Evolutionary conservation across 2,113 vertebrate genomes (phyloP).

Genomic region (Haemorhous mexicanus): DNA sequence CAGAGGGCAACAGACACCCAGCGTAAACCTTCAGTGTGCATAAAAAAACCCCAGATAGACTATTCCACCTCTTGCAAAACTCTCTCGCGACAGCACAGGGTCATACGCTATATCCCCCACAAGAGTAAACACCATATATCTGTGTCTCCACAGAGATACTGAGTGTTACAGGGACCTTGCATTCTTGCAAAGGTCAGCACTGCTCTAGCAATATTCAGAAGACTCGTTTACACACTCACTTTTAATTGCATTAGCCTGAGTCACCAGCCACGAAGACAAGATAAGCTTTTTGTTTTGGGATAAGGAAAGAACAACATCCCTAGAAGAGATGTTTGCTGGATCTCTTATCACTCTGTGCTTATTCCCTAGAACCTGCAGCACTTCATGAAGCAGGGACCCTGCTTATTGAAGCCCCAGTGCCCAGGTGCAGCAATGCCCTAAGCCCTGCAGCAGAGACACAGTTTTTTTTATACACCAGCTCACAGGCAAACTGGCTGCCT

Average conservation of each 20-base stretch:
- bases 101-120: neutral
- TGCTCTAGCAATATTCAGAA: neutral
- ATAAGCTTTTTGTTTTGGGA: neutral
- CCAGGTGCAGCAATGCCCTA: neutral
- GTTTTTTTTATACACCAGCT: neutral
- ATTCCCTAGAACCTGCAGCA: neutral
- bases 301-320: neutral
- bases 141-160: neutral
- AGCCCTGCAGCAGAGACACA: rapidly evolving
- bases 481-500: neutral
- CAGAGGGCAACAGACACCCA: neutral
- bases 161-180: neutral
- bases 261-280: neutral
- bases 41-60: neutral
- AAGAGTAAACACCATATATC: neutral
- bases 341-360: neutral
- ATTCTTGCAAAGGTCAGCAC: conserved; percentile 20
- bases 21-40: neutral
- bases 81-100: neutral
- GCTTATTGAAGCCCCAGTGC: neutral
- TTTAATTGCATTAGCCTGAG: conserved; percentile 41
- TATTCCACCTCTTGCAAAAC: neutral
- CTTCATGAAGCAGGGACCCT: neutral
- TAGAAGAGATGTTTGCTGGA: neutral
- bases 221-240: conserved; percentile 17